Base-by-base conservation (phyloP, 2,113 vertebrate species). In the Gobius niger region DNA sequence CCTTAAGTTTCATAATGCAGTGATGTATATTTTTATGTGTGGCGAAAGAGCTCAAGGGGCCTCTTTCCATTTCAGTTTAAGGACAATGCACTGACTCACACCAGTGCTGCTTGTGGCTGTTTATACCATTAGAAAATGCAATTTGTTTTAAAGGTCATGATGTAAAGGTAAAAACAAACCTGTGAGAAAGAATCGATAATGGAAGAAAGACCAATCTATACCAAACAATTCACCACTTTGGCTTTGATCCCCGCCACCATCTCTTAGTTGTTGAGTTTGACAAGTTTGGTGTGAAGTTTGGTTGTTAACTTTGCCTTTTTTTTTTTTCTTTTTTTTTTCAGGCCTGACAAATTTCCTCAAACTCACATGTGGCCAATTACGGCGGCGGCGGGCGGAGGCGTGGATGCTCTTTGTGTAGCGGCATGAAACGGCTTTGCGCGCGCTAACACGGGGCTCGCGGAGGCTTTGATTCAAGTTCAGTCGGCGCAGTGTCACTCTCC, bases 281-380 rank as follows among this genome's bases (percentile, higher is more conserved):
- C 34, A 60, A 60, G 57, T 60, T 60, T 60, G 1, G 10, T 9
- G 57, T 3, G 13, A 60, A 60, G 57, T 60, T 60, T 60, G 40
- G 57, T 60, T 60, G 57, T 60, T 60, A 60, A 60, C 57, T 44
- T 7, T 9, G 14, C 34, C 24, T 34, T 34, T 4, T 34, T 34
- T 34, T 34, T 4, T 34, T 34, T 34, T 24, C n/a, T n/a, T 24
- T 24, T 34, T 41, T 60, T 60, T 60, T 60, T 60, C 40, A 16
- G 40, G 57, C 40, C 40, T 57, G 54, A 57, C 54, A 40, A 57
- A 57, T 40, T 57, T 41, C 40, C 12, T 12, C 14, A 16, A 60
- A 60, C 40, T 42, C 57, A 60, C 57, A 60, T 60, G 57, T 42
- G 57, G 57, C 57, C 57, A 60, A 60, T 60, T 60, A 60, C 57